These are phyloP conservation scores for Phymanthus crucifer DNA, from an alignment of 92 coral and sea anemone species.

Conservation along the genomic window DNA sequence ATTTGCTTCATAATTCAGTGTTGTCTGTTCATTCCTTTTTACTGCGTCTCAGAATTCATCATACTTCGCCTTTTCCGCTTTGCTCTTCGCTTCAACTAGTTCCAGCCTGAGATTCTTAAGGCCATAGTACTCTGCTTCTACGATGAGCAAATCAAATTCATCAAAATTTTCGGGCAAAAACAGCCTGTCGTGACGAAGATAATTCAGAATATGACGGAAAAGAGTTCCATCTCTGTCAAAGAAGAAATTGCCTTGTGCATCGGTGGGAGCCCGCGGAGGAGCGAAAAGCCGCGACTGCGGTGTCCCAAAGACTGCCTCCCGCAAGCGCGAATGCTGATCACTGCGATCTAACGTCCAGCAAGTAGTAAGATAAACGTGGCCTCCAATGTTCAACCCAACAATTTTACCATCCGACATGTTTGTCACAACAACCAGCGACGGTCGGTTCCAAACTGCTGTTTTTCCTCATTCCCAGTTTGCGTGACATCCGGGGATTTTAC, in stretches of 20 bases:
- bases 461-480: no score
- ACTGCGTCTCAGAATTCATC: not conserved
- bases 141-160: constrained; percentile 39
- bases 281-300: no score
- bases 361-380: not conserved
- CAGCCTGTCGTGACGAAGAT: constrained; percentile 35
- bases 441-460: no score
- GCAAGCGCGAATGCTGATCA: no score
- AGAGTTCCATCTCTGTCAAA: constrained; percentile 43
- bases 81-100: not conserved
- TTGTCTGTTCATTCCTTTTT: no score
- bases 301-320: no score
- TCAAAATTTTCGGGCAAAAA: constrained; percentile 31
- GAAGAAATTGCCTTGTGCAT: constrained; percentile 40
- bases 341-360: not conserved
- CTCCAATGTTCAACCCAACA: not conserved
- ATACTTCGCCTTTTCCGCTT: not conserved
- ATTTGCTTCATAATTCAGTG: no score
- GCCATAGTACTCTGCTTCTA: constrained; percentile 37
- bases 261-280: constrained; percentile 6
- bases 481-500: no score
- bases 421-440: no score
- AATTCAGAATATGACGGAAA: constrained; percentile 43
- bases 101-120: constrained; percentile 23
- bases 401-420: no score